A percentile compares a stretch with the other conserved stretches of the same genome.
phyloP scores from a whole-genome alignment of 2,888 invertebrate genomes.

The Cataglyphis altisquamis region DNA sequence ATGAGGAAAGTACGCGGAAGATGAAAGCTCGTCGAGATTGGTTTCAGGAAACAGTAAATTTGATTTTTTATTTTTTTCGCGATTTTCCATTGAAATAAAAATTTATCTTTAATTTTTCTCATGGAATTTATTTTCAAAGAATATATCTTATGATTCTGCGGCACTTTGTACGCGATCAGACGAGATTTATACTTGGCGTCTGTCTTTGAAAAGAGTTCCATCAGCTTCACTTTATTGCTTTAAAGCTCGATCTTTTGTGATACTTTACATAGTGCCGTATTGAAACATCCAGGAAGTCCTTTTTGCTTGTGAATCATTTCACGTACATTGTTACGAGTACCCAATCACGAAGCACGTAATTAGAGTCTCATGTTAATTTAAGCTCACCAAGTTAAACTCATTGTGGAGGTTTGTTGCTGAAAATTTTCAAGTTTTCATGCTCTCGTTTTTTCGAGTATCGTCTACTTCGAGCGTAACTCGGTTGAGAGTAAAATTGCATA shows the following conservation, averaged over 20 bases:
- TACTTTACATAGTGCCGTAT: conserved; percentile 12
- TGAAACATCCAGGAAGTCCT: conserved; percentile 35
- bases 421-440: conserved; percentile 27
- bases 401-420: conserved; percentile 21
- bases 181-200: conserved; percentile 4
- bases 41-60: neutral
- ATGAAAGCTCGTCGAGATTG: neutral
- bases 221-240: neutral
- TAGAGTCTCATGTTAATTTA: conserved; percentile 66
- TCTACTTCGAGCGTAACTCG: neutral
- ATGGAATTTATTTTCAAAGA: neutral
- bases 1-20: neutral
- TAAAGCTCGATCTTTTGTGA: neutral
- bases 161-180: neutral
- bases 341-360: conserved; percentile 63
- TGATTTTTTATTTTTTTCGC: neutral
- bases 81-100: neutral
- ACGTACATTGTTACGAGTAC: conserved; percentile 40
- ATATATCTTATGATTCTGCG: neutral
- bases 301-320: conserved; percentile 30
- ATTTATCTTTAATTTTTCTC: neutral
- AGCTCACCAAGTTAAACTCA: conserved; percentile 37
- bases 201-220: conserved; percentile 5
- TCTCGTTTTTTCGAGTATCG: conserved; percentile 27
- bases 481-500: conserved; percentile 30